These are phyloP conservation scores for Drosophila meridiana DNA, from an alignment of 2,888 invertebrate species.

Conservation along the genomic window DNA sequence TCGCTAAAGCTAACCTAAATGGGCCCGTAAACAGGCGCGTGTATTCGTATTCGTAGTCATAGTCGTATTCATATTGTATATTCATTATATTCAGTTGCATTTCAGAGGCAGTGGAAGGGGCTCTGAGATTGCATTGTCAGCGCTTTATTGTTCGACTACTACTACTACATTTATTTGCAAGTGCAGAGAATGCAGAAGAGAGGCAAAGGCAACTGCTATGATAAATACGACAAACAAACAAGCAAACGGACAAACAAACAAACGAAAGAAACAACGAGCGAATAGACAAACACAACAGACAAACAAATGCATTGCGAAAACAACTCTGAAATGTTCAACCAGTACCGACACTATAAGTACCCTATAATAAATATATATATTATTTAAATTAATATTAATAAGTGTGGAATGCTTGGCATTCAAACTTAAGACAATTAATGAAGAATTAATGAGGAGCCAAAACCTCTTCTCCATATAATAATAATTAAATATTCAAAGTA, in stretches of 20 bases:
- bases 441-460: not conserved
- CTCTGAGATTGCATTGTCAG: slow-evolving; percentile 69
- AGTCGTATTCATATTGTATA: slow-evolving; percentile 33
- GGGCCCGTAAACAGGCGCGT: not conserved
- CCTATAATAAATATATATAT: slow-evolving; percentile 5
- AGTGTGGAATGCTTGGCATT: not conserved
- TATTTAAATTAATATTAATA: not conserved
- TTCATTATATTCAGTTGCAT: slow-evolving; percentile 64
- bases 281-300: slow-evolving; percentile 53
- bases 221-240: slow-evolving; percentile 76
- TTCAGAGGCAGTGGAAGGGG: slow-evolving; percentile 39
- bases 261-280: slow-evolving; percentile 56
- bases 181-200: slow-evolving; percentile 67
- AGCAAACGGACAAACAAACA: slow-evolving; percentile 51
- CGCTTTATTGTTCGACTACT: slow-evolving; percentile 75
- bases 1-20: slow-evolving; percentile 26
- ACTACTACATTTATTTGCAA: slow-evolving; percentile 80
- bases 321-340: slow-evolving; percentile 3
- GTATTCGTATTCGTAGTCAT: not conserved
- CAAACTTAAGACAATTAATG: too few species aligned
- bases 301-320: slow-evolving; percentile 73
- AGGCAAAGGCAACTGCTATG: slow-evolving; percentile 74
- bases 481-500: not conserved
- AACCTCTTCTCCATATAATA: not conserved
- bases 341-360: slow-evolving; percentile 29